A percentile compares a stretch with the other conserved stretches of the same genome.
Evolutionary conservation across 2,888 invertebrate species (phyloP).

Genomic region (Macrosiphum euphorbiae): DNA sequence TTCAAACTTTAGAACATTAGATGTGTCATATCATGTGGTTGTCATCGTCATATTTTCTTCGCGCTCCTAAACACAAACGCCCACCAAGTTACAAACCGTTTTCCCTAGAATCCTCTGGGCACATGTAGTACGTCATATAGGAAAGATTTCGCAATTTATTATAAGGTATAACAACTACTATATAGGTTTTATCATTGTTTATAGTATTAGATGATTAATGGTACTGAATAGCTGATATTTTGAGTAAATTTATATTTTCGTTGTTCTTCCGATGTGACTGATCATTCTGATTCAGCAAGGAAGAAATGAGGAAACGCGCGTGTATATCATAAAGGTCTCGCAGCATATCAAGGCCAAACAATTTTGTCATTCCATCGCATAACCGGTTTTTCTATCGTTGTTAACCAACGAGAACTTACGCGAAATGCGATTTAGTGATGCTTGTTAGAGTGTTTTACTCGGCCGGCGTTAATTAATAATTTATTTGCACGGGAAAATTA

Average conservation of each 20-base stretch:
- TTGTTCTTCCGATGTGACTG: neutral
- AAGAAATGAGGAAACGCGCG: conserved; percentile 56
- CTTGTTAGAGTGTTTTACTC: neutral
- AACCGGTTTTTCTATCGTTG: conserved; percentile 45
- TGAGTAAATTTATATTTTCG: neutral
- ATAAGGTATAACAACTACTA: neutral
- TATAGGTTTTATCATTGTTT: too few relatives aligned
- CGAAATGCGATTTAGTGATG: neutral
- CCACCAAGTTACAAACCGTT: neutral
- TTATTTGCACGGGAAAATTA: neutral
- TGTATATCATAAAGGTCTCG: conserved; percentile 37
- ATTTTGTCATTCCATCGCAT: conserved; percentile 56
- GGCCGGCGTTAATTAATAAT: neutral
- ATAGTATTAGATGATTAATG: too few relatives aligned
- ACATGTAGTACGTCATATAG: neutral
- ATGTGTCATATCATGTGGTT: neutral
- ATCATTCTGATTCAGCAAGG: conserved; percentile 47
- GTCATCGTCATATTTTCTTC: neutral
- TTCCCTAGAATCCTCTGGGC: neutral
- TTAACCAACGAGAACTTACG: neutral
- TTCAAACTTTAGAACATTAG: neutral
- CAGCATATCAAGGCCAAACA: conserved; percentile 38
- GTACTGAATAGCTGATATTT: neutral
- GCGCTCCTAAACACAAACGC: neutral
- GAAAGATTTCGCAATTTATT: neutral